phyloP scores from a whole-genome alignment of 2,888 invertebrate species.

The Drosophila koepferae region DNA sequence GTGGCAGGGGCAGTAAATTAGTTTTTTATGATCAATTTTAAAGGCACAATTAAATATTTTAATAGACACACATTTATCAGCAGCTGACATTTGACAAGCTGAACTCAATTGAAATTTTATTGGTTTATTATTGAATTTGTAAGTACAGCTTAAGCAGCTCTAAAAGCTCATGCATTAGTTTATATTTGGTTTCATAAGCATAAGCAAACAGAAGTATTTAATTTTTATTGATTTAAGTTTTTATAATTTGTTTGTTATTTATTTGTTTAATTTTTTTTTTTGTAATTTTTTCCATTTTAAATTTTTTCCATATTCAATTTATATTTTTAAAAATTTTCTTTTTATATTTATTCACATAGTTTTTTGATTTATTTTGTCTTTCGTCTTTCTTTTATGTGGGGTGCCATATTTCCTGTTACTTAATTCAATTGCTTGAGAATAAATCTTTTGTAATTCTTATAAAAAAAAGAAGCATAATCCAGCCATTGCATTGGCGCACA shows the following conservation, averaged over 20 bases:
- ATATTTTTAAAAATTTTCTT: too few relatives aligned
- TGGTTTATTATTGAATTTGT: background rate
- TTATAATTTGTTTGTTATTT: background rate
- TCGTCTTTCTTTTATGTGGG: slow-evolving; percentile 2
- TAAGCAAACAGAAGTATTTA: background rate
- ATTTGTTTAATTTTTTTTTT: too few relatives aligned
- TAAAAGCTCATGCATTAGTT: background rate
- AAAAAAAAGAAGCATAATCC: slow-evolving; percentile 18
- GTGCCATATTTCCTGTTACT: background rate
- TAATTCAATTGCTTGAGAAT: slow-evolving; percentile 13
- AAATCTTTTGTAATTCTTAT: slow-evolving; percentile 50
- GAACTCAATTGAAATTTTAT: slow-evolving; percentile 34
- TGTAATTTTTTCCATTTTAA: too few relatives aligned
- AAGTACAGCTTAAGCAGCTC: background rate
- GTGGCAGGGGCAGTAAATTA: slow-evolving; percentile 27
- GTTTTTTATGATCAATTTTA: slow-evolving; percentile 39
- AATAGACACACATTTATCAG: slow-evolving; percentile 28
- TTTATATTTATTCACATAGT: background rate
- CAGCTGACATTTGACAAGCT: slow-evolving; percentile 6
- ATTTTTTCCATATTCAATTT: too few relatives aligned
- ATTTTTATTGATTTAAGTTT: background rate
- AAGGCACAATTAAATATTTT: slow-evolving; percentile 41
- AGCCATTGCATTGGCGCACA: slow-evolving; percentile 32
- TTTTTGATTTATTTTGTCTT: background rate
- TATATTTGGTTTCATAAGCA: background rate